phyloP scores from a whole-genome alignment of 2,113 vertebrate species.

The Speoplatyrhinus poulsoni region DNA sequence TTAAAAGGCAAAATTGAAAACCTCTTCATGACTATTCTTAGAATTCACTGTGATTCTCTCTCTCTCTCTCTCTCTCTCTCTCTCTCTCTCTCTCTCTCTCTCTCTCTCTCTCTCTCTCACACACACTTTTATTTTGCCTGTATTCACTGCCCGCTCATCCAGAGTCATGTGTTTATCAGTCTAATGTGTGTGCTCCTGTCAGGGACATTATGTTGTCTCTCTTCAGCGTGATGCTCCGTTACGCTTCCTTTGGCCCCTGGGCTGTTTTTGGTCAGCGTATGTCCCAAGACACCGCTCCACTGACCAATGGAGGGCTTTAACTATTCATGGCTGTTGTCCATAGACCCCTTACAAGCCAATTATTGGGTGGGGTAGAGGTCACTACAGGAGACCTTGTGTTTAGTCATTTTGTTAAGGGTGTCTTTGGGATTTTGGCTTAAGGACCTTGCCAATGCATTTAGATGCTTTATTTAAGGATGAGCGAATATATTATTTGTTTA shows the following conservation, averaged over 20 bases:
- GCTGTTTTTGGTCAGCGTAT: conserved; percentile 56
- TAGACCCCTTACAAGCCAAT: conserved; percentile 33
- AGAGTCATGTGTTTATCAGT: conserved; percentile 63
- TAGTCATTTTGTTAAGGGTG: conserved; percentile 22
- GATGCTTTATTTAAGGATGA: background rate
- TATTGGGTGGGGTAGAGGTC: conserved; percentile 30
- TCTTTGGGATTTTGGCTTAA: conserved; percentile 1
- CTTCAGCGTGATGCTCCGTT: conserved; percentile 49
- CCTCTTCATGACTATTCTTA: conserved; percentile 46
- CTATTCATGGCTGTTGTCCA: conserved; percentile 54
- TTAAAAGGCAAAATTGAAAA: conserved; percentile 21
- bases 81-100: conserved; percentile 4
- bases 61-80: background rate
- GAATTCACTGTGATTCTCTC: conserved; percentile 14
- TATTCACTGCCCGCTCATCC: conserved; percentile 54
- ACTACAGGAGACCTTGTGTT: conserved; percentile 32
- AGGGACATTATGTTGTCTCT: conserved; percentile 62
- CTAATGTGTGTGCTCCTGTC: conserved; percentile 64
- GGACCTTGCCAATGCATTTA: background rate
- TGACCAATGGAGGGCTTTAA: conserved; percentile 56
- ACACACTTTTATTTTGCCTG: conserved; percentile 26
- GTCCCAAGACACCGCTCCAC: conserved; percentile 60
- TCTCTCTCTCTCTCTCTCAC: background rate
- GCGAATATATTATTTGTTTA: background rate
- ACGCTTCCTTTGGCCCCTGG: conserved; percentile 61